A percentile compares a stretch with the other conserved stretches of the same genome.
These are phyloP conservation scores for Micropterix aruncella DNA, from an alignment of 2,888 invertebrate species.

Conservation along the genomic window DNA sequence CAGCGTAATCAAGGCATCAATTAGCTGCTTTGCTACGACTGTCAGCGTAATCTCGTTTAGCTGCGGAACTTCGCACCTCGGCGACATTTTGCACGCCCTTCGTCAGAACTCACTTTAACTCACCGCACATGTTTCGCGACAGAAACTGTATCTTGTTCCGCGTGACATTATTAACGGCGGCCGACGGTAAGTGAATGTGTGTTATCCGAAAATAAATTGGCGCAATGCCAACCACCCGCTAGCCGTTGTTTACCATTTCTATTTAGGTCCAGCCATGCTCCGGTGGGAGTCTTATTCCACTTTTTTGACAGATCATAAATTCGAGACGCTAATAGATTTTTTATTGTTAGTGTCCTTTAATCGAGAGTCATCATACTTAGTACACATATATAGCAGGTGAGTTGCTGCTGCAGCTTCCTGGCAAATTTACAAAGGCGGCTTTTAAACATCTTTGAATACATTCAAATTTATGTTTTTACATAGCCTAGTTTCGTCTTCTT, in stretches of 20 bases:
- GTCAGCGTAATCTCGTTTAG: conserved; percentile 45
- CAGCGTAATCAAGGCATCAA: conserved; percentile 46
- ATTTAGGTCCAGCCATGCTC: not conserved
- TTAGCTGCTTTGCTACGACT: conserved; percentile 43
- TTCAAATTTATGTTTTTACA: too few species aligned
- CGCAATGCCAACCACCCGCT: not conserved
- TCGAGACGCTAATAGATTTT: too few species aligned
- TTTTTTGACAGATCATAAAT: not conserved
- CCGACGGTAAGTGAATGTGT: not conserved
- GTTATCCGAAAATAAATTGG: not conserved
- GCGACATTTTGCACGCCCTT: conserved; percentile 44
- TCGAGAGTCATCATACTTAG: too few species aligned
- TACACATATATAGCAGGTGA: too few species aligned
- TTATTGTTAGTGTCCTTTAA: too few species aligned
- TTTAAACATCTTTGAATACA: too few species aligned
- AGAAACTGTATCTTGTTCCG: not conserved
- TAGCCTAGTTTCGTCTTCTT: too few species aligned
- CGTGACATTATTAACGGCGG: not conserved
- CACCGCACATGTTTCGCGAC: too few species aligned
- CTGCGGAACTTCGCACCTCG: conserved; percentile 43
- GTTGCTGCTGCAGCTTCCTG: too few species aligned
- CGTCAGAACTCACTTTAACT: too few species aligned
- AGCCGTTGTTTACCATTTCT: not conserved
- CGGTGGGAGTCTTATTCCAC: not conserved
- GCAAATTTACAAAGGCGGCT: too few species aligned